Base-by-base conservation (phyloP, 2,797 vertebrate genomes). In the Syncerus caffer region DNA sequence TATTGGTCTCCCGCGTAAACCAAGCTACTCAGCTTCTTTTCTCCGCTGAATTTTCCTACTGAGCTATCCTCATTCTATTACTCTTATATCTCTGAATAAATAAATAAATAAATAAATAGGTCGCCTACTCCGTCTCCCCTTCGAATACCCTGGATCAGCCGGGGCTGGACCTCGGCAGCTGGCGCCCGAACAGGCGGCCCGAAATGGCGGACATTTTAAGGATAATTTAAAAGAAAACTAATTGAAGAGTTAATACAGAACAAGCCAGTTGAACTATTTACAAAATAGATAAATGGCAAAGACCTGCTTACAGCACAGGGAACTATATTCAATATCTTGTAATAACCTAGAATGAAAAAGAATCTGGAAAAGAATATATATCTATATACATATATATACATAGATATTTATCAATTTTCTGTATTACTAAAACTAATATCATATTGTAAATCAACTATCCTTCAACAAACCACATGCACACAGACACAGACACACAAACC, bases 211-310 rank as follows among this genome's bases (percentile, higher is more conserved):
- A n/a, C n/a, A 60, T 95, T 95, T 91, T 78, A 85, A 82, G n/a
- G 92, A 92, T 58, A 47, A 89, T 85, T 90, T 82, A 96, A 96
- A 78, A 95, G 42, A 90, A 93, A 64, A 78, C 6, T 88, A 91
- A 12, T 34, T 71, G n/a, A 90, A 89, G 84, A 90, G 25, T 86
- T 86, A 53, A 92, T 38, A 50, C 50, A 91, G 90, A 96, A 76
- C 27, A 85, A 58, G 88, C 29, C 9, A 95, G 9, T 38, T 80
- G 58, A 79, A 53, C 79, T 53, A n/a, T 53, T 34, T 82, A 34
- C 19, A 25, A 82, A 53, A 79, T 31, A 50, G 27, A 53, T 53
- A 34, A 82, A 80, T 71, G 19, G 10, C 38, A 76, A 76, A 23
- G 38, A 76, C 79, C 0, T 0, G 21, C 31, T 82, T 21, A 25